A percentile compares a stretch with the other conserved stretches of the same genome.
These are phyloP conservation scores for Hipposideros armiger DNA, from an alignment of 2,113 vertebrate genomes.

Conservation along the genomic window DNA sequence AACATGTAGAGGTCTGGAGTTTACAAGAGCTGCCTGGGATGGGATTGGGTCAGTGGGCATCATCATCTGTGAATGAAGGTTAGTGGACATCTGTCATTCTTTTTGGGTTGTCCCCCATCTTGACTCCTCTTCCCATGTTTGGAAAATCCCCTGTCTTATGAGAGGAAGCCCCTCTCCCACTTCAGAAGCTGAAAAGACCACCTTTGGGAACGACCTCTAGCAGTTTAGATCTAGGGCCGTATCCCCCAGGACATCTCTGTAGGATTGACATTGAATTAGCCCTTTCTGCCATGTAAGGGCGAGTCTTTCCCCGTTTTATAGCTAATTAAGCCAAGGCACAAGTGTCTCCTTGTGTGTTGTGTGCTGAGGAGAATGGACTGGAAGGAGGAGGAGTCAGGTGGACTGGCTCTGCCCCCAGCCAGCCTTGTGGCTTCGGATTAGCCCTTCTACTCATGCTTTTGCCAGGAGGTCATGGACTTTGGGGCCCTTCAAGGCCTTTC, in stretches of 20 bases:
- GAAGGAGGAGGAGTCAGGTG: not conserved
- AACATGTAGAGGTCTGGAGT: not conserved
- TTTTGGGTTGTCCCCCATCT: not conserved
- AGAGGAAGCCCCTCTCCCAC: not conserved
- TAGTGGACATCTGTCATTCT: not conserved
- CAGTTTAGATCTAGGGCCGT: not conserved
- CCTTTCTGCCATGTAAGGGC: not conserved
- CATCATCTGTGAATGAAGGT: not conserved
- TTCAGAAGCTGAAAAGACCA: not conserved
- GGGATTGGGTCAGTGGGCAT: not conserved
- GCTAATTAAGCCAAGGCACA: not conserved
- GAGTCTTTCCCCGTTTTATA: not conserved
- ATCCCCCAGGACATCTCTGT: not conserved
- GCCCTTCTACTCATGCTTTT: not conserved
- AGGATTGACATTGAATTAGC: not conserved
- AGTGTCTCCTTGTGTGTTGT: not conserved
- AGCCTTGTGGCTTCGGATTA: rapidly evolving
- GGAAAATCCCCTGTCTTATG: not conserved
- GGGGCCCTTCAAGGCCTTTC: not conserved
- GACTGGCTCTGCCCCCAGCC: not conserved
- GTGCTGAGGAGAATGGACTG: not conserved
- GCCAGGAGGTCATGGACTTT: not conserved
- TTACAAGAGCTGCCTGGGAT: not conserved
- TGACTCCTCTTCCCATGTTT: not conserved
- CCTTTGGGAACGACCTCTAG: not conserved